Base-by-base conservation (phyloP, 2,888 invertebrate genomes). In the Apamea crenata region DNA sequence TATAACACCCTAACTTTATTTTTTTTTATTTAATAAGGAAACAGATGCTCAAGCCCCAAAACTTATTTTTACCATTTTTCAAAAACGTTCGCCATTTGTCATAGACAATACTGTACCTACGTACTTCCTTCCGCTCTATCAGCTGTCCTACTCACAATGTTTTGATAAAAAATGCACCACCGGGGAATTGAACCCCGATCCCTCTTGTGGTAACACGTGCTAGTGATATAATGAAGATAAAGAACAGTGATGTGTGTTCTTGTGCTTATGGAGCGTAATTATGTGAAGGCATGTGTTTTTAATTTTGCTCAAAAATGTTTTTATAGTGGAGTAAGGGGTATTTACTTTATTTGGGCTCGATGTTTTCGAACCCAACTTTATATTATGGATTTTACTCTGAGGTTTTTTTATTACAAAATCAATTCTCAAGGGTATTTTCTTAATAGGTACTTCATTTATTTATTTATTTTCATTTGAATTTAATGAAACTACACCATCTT, bases 41-140 rank as follows among this genome's bases (percentile, higher is more conserved):
- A 59, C 80, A 63, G 80, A 72, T 85, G 47, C 32, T n/a, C 47
- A 36, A 36, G 0, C 29, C 56, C 21, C 21, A n/a, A 69, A 16
- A 29, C 18, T 36, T 65, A 36, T 65, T 86, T 74, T 75, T 47
- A 75, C 14, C 29, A 47, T 50, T 65, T 59, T 32, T 72, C 2
- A 40, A 81, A 47, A 80, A 73, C 6, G n/a, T 53, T 16, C 36
- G 59, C 74, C 66, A 84, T 86, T 84, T 71, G 56, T 79, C 79
- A 87, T 80, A 81, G 77, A 78, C 74, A 78, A 74, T 74, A 76
- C 32, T 40, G 68, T 53, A 83, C 80, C 53, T 2, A 21, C 32
- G 18, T 16, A 79, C 74, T 88, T 88, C 89, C 89, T 89, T 89
- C 89, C 89, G 84, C 68, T 44, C 36, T 32, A 69, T 74, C 89